These are phyloP conservation scores for Portunus trituberculatus DNA, from an alignment of 1,140 invertebrate genomes.

Conservation along the genomic window DNA sequence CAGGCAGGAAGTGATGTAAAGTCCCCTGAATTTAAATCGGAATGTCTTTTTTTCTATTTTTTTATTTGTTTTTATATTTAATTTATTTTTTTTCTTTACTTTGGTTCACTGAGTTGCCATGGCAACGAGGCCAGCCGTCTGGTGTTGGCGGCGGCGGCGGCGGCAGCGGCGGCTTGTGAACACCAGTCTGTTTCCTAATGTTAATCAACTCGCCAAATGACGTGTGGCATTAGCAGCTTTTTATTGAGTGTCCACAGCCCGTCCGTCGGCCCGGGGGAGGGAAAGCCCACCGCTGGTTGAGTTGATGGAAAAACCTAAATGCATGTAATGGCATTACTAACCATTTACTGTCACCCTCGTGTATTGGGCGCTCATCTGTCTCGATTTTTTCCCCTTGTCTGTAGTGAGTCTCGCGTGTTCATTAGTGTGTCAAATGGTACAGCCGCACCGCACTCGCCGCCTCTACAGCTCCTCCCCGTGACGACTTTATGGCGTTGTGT, in stretches of 20 bases:
- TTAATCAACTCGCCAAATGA: slow-evolving; percentile 17
- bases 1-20: slow-evolving; percentile 10
- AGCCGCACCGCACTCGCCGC: not conserved
- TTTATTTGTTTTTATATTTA: not conserved
- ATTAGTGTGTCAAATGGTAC: not conserved
- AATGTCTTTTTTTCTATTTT: not conserved
- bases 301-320: slow-evolving; percentile 14
- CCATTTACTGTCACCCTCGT: not conserved
- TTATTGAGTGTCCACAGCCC: slow-evolving; percentile 23
- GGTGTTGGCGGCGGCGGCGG: not conserved
- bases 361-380: not conserved
- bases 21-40: not conserved
- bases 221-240: slow-evolving; percentile 45
- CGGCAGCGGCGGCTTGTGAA: not conserved
- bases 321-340: slow-evolving; percentile 22
- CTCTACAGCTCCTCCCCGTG: not conserved
- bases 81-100: not conserved
- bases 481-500: not conserved
- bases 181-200: slow-evolving; percentile 27
- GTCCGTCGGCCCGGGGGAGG: not conserved
- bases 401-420: not conserved
- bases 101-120: not conserved
- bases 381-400: not conserved
- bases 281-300: not conserved
- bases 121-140: not conserved